Percentiles rank a stretch among this genome's conserved stretches.
Evolutionary conservation across 2,888 invertebrate species (phyloP).

Genomic region (Leptothorax acervorum): DNA sequence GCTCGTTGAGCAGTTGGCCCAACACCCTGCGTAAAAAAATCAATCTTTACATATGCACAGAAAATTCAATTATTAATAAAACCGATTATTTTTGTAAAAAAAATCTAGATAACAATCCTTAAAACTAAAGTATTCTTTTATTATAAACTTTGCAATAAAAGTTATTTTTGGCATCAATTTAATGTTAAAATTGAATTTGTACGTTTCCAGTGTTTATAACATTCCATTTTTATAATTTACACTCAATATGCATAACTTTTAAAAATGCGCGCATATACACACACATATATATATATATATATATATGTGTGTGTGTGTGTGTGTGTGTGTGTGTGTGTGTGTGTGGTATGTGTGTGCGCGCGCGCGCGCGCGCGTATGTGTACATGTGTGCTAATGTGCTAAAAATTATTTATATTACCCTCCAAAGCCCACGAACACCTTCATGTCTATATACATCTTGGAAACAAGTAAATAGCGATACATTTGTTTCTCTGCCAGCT

Average conservation of each 20-base stretch:
- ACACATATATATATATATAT: too few relatives aligned
- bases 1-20: constrained; percentile 97
- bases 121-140: background rate
- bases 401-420: constrained; percentile 86
- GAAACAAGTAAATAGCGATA: constrained; percentile 91
- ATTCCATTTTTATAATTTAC: background rate
- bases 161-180: background rate
- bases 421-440: constrained; percentile 95
- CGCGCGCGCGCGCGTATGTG: background rate
- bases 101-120: background rate
- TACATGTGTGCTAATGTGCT: background rate
- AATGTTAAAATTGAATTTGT: background rate
- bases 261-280: background rate
- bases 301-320: too few relatives aligned
- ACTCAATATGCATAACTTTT: background rate
- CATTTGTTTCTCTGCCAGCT: constrained; percentile 84
- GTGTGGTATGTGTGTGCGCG: too few relatives aligned
- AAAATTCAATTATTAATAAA: constrained; percentile 32
- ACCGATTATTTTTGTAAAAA: background rate
- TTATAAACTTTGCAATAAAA: background rate
- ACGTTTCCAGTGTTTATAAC: background rate
- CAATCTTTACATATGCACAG: constrained; percentile 13
- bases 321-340: too few relatives aligned
- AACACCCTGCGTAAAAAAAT: constrained; percentile 89
- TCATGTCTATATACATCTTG: constrained; percentile 93